Evolutionary conservation across 2,888 invertebrate genomes (phyloP).

Genomic region (Phortica okadai): DNA sequence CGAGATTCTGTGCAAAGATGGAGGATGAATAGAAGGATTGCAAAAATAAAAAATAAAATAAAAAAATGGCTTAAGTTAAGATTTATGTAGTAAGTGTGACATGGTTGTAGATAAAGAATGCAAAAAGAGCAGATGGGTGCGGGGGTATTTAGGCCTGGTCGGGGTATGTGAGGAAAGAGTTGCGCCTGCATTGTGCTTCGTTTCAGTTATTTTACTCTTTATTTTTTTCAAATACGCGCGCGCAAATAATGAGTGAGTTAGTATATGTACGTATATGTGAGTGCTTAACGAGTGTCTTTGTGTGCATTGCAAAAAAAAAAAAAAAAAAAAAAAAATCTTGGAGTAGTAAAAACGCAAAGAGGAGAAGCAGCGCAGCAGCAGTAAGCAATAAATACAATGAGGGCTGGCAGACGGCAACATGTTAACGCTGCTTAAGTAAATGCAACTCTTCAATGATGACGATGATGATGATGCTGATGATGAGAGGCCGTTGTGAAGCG

Average conservation of each 20-base stretch:
- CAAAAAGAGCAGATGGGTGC: too few species aligned
- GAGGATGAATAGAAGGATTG: not conserved
- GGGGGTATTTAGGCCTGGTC: not conserved
- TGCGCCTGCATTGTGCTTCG: not conserved
- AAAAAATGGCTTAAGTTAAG: too few species aligned
- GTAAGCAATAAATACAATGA: slow-evolving; percentile 19
- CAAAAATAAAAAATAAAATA: not conserved
- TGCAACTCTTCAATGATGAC: slow-evolving; percentile 36
- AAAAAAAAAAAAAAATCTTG: not conserved
- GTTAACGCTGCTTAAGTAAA: slow-evolving; percentile 51
- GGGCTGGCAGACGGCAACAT: slow-evolving; percentile 30
- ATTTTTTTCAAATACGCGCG: not conserved
- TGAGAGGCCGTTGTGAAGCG: not conserved
- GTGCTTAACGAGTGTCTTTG: slow-evolving; percentile 9
- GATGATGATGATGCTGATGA: not conserved
- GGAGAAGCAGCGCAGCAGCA: slow-evolving; percentile 4
- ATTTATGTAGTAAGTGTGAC: too few species aligned
- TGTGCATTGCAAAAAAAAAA: not conserved
- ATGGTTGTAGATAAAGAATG: too few species aligned
- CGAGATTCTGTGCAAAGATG: not conserved
- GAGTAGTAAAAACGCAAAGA: slow-evolving; percentile 9
- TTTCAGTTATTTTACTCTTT: not conserved
- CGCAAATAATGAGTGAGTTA: slow-evolving; percentile 9
- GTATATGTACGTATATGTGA: slow-evolving; percentile 6
- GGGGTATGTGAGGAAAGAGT: not conserved